phyloP scores from a whole-genome alignment of 2,888 invertebrate genomes.

The Therioaphis trifolii region DNA sequence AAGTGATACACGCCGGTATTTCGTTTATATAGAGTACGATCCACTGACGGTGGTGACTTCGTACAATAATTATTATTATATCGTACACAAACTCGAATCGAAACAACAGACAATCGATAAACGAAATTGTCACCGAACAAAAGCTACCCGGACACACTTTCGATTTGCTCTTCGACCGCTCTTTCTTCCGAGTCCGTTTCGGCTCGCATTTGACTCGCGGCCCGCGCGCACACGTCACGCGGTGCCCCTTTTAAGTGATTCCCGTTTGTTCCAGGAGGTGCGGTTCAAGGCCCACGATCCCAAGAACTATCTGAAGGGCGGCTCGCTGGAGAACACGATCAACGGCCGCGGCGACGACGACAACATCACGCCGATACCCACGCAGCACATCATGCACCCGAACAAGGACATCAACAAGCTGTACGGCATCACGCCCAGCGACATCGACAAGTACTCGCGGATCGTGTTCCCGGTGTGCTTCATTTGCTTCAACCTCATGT shows the following conservation, averaged over 20 bases:
- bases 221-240: conserved; percentile 65
- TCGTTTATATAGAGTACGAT: too few species aligned
- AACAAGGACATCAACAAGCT: conserved; percentile 93
- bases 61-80: too few species aligned
- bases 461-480: conserved; percentile 98
- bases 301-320: conserved; percentile 92
- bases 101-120: too few species aligned
- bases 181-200: background rate
- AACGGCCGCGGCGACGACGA: conserved; percentile 80
- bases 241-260: conserved; percentile 71
- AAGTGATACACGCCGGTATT: too few species aligned
- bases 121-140: too few species aligned
- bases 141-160: too few species aligned
- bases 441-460: conserved; percentile 98
- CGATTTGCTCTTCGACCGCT: too few species aligned
- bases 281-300: conserved; percentile 95
- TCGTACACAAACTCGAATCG: too few species aligned
- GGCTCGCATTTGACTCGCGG: background rate
- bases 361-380: conserved; percentile 75
- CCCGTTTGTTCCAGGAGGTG: conserved; percentile 81
- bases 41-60: too few species aligned
- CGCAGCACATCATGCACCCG: conserved; percentile 84
- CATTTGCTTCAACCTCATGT: conserved; percentile 98
- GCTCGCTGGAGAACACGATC: conserved; percentile 89
- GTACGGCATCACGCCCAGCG: conserved; percentile 93